Percentiles rank a stretch among this genome's conserved stretches.
Conservation (phyloP, 2,113 vertebrate genomes). For the Actenoides lindsayi region DNA sequence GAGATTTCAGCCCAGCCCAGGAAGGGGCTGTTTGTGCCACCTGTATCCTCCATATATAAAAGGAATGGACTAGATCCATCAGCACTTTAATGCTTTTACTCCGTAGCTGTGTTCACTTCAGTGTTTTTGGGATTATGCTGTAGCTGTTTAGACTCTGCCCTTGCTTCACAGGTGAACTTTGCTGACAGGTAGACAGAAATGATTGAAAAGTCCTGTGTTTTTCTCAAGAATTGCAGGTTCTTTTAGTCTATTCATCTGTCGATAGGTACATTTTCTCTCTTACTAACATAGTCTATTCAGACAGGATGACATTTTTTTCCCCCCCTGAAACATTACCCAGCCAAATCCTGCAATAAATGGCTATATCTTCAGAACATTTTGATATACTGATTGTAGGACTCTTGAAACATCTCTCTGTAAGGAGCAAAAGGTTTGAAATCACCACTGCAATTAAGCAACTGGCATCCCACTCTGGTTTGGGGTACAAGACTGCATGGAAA, state of each 20-base stretch:
- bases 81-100: neutral
- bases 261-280: slow-evolving; percentile 18
- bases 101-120: neutral
- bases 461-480: neutral
- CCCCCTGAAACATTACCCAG: slow-evolving; percentile 41
- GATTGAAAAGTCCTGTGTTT: slow-evolving; percentile 14
- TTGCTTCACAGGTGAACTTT: slow-evolving; percentile 29
- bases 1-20: neutral
- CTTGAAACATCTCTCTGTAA: slow-evolving; percentile 52
- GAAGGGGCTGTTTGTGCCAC: neutral
- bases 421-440: slow-evolving; percentile 47
- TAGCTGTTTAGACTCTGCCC: slow-evolving; percentile 20
- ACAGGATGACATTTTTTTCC: slow-evolving; percentile 24
- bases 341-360: slow-evolving; percentile 41
- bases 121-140: slow-evolving; percentile 47
- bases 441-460: neutral
- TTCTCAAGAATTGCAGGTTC: neutral
- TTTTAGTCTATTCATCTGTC: slow-evolving; percentile 37
- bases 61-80: slow-evolving; percentile 16
- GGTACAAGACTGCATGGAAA: neutral
- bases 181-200: slow-evolving; percentile 26
- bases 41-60: neutral
- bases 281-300: slow-evolving; percentile 34
- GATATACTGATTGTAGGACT: slow-evolving; percentile 54
- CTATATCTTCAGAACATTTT: slow-evolving; percentile 25